Evolutionary conservation across 1,140 invertebrate genomes (phyloP).

Genomic region (Ostrea edulis): DNA sequence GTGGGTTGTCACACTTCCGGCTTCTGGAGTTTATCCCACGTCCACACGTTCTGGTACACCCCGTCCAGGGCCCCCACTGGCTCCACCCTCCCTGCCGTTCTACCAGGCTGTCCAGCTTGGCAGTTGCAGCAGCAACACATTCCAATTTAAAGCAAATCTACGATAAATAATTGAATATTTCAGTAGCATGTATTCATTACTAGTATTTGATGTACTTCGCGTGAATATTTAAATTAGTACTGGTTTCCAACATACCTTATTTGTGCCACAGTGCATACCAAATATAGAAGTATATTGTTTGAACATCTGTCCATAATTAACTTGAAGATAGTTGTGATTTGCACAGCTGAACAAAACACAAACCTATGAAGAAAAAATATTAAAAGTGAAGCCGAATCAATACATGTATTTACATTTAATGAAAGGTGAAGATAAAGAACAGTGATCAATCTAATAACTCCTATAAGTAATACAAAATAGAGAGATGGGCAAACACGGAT

Average conservation of each 20-base stretch:
- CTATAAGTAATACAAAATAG: no score
- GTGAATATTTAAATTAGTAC: no score
- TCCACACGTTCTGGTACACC: constrained; percentile 51
- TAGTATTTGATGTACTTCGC: no score
- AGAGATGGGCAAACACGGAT: no score
- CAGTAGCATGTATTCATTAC: no score
- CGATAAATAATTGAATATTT: background rate
- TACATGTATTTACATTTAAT: no score
- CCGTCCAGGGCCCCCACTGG: constrained; percentile 47
- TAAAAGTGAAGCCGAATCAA: no score
- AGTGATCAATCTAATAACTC: no score
- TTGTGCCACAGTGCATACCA: constrained; percentile 42
- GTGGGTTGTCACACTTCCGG: constrained; percentile 51
- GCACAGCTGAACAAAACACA: constrained; percentile 42
- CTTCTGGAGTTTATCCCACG: constrained; percentile 31
- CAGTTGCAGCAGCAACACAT: constrained; percentile 34
- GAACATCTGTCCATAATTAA: constrained; percentile 47
- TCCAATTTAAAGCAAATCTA: constrained; percentile 46
- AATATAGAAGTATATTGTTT: background rate
- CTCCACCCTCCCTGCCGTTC: constrained; percentile 47
- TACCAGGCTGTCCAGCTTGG: constrained; percentile 20
- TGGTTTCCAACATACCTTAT: constrained; percentile 12
- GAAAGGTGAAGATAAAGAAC: no score
- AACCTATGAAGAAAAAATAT: background rate
- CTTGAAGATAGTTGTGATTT: constrained; percentile 20